Evolutionary conservation across 1,140 invertebrate species (phyloP), one percentile per base, ranked within the genome.

Genomic region (Batillaria attramentaria): DNA sequence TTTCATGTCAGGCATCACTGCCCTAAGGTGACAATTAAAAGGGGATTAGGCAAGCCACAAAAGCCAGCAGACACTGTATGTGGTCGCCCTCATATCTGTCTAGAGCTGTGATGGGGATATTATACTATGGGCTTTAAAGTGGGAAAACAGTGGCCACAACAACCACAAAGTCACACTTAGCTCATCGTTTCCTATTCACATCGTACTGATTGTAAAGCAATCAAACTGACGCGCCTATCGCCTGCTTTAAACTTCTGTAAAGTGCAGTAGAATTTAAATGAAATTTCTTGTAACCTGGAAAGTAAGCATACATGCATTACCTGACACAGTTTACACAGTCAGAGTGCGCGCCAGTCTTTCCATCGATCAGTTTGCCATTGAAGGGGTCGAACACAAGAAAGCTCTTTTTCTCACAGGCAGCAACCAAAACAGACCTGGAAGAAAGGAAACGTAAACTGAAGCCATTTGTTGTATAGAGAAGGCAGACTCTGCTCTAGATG

Each of bases 261-360:
- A 35, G 39, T 24, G 8, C 8, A 8, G 31, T 6, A 62, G n/a
- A 5, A 16, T 28, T 28, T 62, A n/a, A 6, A 35, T 8, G 33
- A 13, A 66, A n/a, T 16, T 5, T n/a, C 33, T 6, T 13, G 3
- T 41, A 1, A 10, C 31, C 5, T 33, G 20, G 5, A 3, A 8
- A 16, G 28, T 3, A 35, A 5, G 16, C 43, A 39, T 2, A 66
- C 6, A 33, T 37, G 57, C 68, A 78, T 80, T 83, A 91, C 90
- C 87, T 90, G n/a, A 98, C 95, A 93, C 96, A 97, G 90, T 98
- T 98, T 0, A 98, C 96, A 92, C 96, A 97, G 89, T 96, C 96
- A 39, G 92, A 92, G 89, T 98, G 97, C 42, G 97, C 97, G 89
- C 96, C 94, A 84, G 94, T 93, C 72, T 97, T 94, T 77, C 94